phyloP scores from a whole-genome alignment of 2,797 vertebrate genomes.

The Urophycis tenuis region DNA sequence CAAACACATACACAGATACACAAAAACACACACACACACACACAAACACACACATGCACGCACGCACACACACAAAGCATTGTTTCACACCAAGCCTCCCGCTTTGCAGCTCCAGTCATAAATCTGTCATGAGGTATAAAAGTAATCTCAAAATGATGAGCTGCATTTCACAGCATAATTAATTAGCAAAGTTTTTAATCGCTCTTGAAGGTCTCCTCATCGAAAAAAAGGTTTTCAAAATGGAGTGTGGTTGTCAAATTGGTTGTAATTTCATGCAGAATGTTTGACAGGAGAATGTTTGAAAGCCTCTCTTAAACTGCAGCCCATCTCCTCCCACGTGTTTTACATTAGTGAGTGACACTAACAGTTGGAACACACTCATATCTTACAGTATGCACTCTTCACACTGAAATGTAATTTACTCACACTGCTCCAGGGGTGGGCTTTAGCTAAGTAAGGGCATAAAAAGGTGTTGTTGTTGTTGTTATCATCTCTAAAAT shows the following conservation, averaged over 20 bases:
- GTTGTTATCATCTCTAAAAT: neutral
- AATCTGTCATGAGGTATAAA: neutral
- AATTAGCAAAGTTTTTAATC: conserved; percentile 2
- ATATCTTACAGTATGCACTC: neutral
- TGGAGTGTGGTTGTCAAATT: neutral
- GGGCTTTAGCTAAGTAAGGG: neutral
- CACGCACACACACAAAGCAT: neutral
- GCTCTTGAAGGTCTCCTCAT: neutral
- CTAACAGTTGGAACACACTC: neutral
- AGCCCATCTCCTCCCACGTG: neutral
- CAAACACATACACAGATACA: neutral
- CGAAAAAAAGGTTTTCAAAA: neutral
- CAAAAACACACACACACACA: neutral
- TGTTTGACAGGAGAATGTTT: neutral
- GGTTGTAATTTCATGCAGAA: neutral
- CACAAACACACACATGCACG: neutral
- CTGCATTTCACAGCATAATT: neutral
- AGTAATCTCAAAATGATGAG: neutral
- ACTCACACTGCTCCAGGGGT: neutral
- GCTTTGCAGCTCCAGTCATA: neutral
- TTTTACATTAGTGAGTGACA: neutral
- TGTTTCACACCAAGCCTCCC: neutral
- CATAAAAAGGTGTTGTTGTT: neutral
- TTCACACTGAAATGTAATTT: neutral
- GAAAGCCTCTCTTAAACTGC: neutral